Conservation (phyloP, 2,888 invertebrate genomes). For the Bellardia bayeri region DNA sequence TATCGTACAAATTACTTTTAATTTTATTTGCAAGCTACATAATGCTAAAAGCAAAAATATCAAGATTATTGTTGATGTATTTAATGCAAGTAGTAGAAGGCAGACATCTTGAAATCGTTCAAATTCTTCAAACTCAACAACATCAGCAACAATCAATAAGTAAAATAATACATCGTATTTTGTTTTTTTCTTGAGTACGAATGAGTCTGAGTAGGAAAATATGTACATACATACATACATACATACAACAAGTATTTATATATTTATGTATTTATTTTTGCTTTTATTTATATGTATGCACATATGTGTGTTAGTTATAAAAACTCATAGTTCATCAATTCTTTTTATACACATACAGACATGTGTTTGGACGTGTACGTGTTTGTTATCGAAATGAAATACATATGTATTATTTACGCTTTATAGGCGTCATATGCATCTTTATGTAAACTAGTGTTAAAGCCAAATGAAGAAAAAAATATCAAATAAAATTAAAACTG, state of each 20-base stretch:
- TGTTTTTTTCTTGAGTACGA: not conserved
- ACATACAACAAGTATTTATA: not conserved
- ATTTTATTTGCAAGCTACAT: no score
- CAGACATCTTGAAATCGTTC: constrained; percentile 42
- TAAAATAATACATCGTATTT: not conserved
- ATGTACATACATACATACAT: not conserved
- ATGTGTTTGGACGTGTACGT: not conserved
- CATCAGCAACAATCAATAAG: constrained; percentile 1
- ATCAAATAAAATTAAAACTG: not conserved
- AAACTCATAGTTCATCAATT: not conserved
- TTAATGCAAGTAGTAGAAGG: not conserved
- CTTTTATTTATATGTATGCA: not conserved
- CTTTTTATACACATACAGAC: not conserved
- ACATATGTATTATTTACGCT: constrained; percentile 40
- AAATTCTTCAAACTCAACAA: constrained; percentile 5
- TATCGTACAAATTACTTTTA: no score
- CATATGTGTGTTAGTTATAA: not conserved
- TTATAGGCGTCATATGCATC: constrained; percentile 44
- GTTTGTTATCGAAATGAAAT: constrained; percentile 47
- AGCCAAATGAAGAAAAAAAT: not conserved
- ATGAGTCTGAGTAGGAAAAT: not conserved
- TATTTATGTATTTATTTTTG: not conserved
- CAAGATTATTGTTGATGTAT: not conserved
- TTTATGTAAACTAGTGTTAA: constrained; percentile 34
- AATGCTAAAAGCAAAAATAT: not conserved